A percentile compares a stretch with the other conserved stretches of the same genome.
These are phyloP conservation scores for Tragelaphus imberbis DNA, from an alignment of 2,113 vertebrate genomes.

Conservation along the genomic window DNA sequence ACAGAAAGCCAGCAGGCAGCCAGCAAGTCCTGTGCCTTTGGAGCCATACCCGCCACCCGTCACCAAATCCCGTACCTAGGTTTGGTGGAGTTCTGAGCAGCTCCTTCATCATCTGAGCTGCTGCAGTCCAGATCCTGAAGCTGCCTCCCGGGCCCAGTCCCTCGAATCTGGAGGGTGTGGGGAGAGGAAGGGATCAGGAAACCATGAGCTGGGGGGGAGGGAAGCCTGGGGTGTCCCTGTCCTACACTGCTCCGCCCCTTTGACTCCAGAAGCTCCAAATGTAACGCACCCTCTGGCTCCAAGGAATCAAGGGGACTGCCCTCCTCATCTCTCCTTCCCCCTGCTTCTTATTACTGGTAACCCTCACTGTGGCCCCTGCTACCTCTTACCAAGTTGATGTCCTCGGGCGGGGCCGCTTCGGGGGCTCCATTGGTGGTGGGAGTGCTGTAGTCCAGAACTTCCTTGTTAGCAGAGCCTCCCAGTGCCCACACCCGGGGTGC, in stretches of 20 bases:
- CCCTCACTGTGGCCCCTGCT: background rate
- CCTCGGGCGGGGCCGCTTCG: conserved; percentile 73
- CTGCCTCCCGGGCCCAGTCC: conserved; percentile 80
- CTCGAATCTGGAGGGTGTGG: conserved; percentile 68
- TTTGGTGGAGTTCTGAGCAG: conserved; percentile 78
- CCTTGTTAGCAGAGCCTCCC: conserved; percentile 83
- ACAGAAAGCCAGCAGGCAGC: background rate
- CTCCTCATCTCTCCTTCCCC: background rate
- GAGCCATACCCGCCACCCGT: background rate
- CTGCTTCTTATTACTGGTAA: background rate
- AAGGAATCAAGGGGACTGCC: background rate
- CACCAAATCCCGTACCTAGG: conserved; percentile 67
- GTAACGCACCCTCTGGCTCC: background rate
- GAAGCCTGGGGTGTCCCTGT: background rate
- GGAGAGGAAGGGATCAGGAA: background rate
- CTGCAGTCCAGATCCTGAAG: conserved; percentile 92
- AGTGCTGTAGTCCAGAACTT: conserved; percentile 91
- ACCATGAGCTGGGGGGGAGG: background rate
- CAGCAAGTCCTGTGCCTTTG: background rate
- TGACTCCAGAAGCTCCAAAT: background rate
- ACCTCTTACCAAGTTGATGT: conserved; percentile 73
- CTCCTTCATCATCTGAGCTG: conserved; percentile 85
- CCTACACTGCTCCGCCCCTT: background rate
- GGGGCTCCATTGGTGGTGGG: conserved; percentile 78
- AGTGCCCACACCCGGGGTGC: conserved; percentile 89